These are phyloP conservation scores for Micronisus gabar DNA, from an alignment of 2,113 vertebrate species.

Conservation along the genomic window DNA sequence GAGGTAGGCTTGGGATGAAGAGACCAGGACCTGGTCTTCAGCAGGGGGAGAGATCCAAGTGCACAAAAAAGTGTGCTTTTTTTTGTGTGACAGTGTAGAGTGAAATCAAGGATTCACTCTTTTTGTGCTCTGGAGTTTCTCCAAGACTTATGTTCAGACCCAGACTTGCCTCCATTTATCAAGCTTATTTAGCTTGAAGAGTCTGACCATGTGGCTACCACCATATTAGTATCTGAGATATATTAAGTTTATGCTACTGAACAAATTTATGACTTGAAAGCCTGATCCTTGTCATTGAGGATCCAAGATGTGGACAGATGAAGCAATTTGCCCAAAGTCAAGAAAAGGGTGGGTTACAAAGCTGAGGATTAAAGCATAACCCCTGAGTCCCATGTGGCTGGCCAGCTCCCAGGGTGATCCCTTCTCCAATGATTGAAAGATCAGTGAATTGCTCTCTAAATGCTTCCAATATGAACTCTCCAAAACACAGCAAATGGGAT, in stretches of 20 bases:
- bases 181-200: background rate
- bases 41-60: background rate
- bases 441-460: slow-evolving; percentile 3
- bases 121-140: slow-evolving; percentile 17
- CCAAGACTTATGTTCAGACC: background rate
- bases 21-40: background rate
- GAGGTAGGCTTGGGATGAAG: background rate
- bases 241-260: slow-evolving; percentile 33
- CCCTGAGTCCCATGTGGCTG: background rate
- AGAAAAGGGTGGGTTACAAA: background rate
- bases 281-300: background rate
- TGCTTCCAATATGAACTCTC: background rate
- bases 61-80: background rate
- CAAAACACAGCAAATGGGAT: slow-evolving; percentile 46
- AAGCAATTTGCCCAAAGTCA: slow-evolving; percentile 10
- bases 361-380: background rate
- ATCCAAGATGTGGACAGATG: background rate
- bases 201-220: slow-evolving; percentile 3
- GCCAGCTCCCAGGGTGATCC: background rate
- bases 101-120: background rate
- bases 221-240: background rate
- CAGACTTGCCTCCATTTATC: slow-evolving; percentile 14
- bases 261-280: slow-evolving; percentile 54
- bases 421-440: background rate
- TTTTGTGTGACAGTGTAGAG: background rate